Conservation (phyloP, 2,797 vertebrate species). For the Cetoscarus ocellatus region DNA sequence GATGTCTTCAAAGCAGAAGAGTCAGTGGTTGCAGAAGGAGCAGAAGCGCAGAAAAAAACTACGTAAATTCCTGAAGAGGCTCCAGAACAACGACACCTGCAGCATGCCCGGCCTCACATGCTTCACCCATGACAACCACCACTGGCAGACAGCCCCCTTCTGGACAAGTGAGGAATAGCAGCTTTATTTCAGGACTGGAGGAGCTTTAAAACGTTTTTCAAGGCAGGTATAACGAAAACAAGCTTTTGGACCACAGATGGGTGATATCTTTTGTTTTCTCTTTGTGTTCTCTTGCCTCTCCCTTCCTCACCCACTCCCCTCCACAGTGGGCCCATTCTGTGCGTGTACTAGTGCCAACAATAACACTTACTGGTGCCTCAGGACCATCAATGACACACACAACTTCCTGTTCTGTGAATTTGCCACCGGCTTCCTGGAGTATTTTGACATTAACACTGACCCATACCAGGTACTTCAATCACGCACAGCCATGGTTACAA, state of each 20-base stretch:
- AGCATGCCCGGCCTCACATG: constrained; percentile 99
- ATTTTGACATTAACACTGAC: constrained; percentile 96
- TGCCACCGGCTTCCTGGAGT: constrained; percentile 97
- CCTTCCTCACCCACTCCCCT: constrained; percentile 34
- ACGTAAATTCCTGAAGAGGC: constrained; percentile 94
- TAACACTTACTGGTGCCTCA: constrained; percentile 97
- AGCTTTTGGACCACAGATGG: constrained; percentile 36
- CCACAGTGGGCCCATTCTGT: constrained; percentile 94
- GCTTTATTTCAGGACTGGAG: not conserved
- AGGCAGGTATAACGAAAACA: constrained; percentile 38
- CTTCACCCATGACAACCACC: constrained; percentile 99
- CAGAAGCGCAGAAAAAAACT: constrained; percentile 96
- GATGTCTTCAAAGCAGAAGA: constrained; percentile 87
- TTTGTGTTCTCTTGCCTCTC: constrained; percentile 14
- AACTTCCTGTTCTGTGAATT: constrained; percentile 99
- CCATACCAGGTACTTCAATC: constrained; percentile 91
- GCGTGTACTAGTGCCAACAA: constrained; percentile 99
- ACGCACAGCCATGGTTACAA: constrained; percentile 14
- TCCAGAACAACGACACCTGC: constrained; percentile 97
- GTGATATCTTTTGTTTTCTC: constrained; percentile 49
- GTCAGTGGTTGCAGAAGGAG: constrained; percentile 91
- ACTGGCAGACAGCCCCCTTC: constrained; percentile 98
- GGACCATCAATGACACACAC: constrained; percentile 97
- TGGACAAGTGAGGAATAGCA: constrained; percentile 92
- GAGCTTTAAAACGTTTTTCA: constrained; percentile 30